Evolutionary conservation across 2,113 vertebrate species (phyloP).

Genomic region (Paedocypris sp.): DNA sequence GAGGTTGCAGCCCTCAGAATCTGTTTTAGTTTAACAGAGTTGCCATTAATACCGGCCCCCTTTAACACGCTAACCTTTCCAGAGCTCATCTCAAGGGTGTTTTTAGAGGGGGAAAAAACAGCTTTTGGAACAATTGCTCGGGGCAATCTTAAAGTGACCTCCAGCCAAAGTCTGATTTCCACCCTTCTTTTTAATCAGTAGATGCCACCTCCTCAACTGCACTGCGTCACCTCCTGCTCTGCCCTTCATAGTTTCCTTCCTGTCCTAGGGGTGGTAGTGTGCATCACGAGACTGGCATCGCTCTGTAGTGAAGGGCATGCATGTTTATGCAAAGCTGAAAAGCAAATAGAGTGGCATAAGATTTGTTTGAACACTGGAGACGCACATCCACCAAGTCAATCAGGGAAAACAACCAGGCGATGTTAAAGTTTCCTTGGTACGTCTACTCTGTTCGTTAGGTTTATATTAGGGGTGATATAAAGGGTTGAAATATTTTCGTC

Average conservation of each 20-base stretch:
- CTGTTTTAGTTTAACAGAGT: constrained; percentile 33
- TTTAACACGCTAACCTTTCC: constrained; percentile 36
- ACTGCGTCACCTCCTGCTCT: constrained; percentile 9
- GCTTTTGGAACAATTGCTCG: constrained; percentile 35
- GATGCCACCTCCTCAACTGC: constrained; percentile 4
- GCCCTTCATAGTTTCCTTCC: constrained; percentile 24
- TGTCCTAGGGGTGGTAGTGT: constrained; percentile 6
- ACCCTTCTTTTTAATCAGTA: constrained; percentile 26
- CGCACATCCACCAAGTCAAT: background rate
- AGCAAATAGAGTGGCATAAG: background rate
- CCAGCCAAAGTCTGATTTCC: constrained; percentile 25
- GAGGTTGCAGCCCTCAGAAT: constrained; percentile 38
- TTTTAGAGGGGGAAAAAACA: constrained; percentile 32
- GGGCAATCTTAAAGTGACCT: constrained; percentile 38
- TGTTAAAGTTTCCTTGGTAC: too few relatives aligned
- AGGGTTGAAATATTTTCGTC: too few relatives aligned
- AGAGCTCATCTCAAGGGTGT: constrained; percentile 36
- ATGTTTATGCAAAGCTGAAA: background rate
- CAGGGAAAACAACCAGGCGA: too few relatives aligned
- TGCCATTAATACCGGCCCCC: constrained; percentile 38
- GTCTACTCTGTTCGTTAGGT: too few relatives aligned
- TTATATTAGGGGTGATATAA: too few relatives aligned
- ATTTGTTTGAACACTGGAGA: background rate
- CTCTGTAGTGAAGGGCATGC: constrained; percentile 7
- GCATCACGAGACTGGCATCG: constrained; percentile 8